These are phyloP conservation scores for Cephus rjabovi DNA, from an alignment of 2,888 invertebrate species.

Conservation along the genomic window DNA sequence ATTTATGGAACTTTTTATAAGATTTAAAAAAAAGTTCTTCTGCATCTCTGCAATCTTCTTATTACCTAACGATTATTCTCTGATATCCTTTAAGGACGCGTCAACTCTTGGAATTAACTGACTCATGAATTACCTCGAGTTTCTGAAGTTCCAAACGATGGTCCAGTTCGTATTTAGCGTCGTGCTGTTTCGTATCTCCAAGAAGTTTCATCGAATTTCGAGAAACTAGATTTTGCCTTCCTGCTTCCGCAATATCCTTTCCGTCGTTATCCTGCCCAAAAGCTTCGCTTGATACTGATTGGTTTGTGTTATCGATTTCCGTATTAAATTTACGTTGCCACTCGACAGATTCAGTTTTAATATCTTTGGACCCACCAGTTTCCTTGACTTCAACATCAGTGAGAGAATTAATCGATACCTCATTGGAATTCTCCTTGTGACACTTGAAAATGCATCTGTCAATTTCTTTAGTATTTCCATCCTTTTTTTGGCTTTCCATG, in stretches of 20 bases:
- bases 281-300: background rate
- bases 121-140: conserved; percentile 31
- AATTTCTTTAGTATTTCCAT: background rate
- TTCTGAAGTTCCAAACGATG: conserved; percentile 34
- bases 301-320: background rate
- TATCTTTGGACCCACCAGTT: conserved; percentile 14
- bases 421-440: background rate
- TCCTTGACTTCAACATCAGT: background rate
- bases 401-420: background rate
- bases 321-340: background rate
- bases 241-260: background rate
- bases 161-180: conserved; percentile 26
- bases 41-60: background rate
- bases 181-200: background rate
- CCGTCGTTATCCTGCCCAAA: background rate
- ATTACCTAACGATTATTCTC: background rate
- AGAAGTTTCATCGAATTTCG: background rate
- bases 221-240: background rate
- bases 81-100: background rate
- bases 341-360: background rate
- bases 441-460: background rate
- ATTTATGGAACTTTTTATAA: background rate
- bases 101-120: background rate
- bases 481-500: background rate
- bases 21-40: no score